Base-by-base conservation (phyloP, 2,113 vertebrate species). In the Syrmaticus mikado region DNA sequence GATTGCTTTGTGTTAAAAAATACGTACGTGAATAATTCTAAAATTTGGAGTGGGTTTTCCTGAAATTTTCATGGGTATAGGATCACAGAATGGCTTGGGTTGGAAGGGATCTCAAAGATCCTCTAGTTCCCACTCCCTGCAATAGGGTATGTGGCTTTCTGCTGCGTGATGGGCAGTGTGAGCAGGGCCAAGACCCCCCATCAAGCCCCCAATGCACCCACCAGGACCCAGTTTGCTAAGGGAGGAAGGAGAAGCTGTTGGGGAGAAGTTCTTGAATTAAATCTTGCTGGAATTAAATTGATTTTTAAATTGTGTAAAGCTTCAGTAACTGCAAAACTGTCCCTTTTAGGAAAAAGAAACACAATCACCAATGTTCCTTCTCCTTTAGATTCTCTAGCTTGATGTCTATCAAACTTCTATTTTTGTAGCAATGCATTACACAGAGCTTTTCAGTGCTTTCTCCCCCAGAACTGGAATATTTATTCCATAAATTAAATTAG, bases 401-500 rank as follows among this genome's bases (percentile, higher is more conserved):
- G 40, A 48, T 48, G 52, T 80, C 55, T 48, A 43, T 17, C 8
- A 45, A 85, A 70, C 6, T 50, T 71, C 74, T 66, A 55, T 16
- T 76, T 62, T 68, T 18, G 8, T 6, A 18, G 36, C 18, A 85
- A 67, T 53, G 30, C n/a, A 41, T 57, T 50, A 73, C 38, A 36
- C 19, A 52, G 82, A 65, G 65, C 40, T 77, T 71, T 68, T 27
- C 2, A 2, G 30, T 18, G 15, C 28, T 21, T 79, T 61, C 17
- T 74, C 75, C 79, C 38, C 11, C 16, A 0, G 0, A 87, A 71
- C 20, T 25, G 52, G 34, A 86, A 58, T 40, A 76, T 87, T 96
- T 36, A 64, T 73, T 87, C 7, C 3, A 40, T 32, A 89, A 65
- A 88, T 91, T 62, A 82, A 52, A 88, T 88, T 64, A 94, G 38